A percentile compares a stretch with the other conserved stretches of the same genome.
These are phyloP conservation scores for Platygyra sinensis DNA, from an alignment of 64 coral and sea anemone genomes.

Conservation along the genomic window DNA sequence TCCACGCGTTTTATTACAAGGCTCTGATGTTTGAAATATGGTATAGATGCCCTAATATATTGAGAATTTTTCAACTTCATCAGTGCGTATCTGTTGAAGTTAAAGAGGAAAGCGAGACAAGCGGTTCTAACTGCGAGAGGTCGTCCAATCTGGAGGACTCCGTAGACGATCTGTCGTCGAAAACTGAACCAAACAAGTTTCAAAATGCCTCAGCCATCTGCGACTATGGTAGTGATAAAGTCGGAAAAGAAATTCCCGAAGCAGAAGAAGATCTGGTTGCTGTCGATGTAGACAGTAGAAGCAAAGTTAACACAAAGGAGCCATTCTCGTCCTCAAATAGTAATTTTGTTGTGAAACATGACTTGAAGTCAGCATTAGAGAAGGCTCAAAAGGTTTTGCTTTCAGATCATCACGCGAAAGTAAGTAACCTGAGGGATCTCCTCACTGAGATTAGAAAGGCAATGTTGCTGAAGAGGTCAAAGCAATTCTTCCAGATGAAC, in stretches of 20 bases:
- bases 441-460: slow-evolving; percentile 34
- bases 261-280: background rate
- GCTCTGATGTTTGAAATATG: slow-evolving; percentile 50
- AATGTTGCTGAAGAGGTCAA: slow-evolving; percentile 24
- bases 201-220: background rate
- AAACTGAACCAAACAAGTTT: background rate
- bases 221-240: background rate
- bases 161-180: background rate
- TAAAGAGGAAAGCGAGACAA: background rate
- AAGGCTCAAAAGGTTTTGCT: background rate
- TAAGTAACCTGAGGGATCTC: background rate
- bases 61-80: background rate
- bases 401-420: slow-evolving; percentile 4
- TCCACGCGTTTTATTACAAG: slow-evolving; percentile 55
- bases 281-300: background rate
- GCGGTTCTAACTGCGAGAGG: background rate
- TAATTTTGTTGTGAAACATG: background rate
- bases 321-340: background rate
- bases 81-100: background rate
- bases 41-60: slow-evolving; percentile 57
- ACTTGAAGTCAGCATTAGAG: slow-evolving; percentile 7
- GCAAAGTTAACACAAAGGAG: background rate
- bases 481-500: background rate
- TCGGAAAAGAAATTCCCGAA: background rate
- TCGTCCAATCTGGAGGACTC: background rate